Evolutionary conservation across 2,888 invertebrate genomes (phyloP), one percentile per base, ranked within the genome.

Genomic region (Drosophila colorata): DNA sequence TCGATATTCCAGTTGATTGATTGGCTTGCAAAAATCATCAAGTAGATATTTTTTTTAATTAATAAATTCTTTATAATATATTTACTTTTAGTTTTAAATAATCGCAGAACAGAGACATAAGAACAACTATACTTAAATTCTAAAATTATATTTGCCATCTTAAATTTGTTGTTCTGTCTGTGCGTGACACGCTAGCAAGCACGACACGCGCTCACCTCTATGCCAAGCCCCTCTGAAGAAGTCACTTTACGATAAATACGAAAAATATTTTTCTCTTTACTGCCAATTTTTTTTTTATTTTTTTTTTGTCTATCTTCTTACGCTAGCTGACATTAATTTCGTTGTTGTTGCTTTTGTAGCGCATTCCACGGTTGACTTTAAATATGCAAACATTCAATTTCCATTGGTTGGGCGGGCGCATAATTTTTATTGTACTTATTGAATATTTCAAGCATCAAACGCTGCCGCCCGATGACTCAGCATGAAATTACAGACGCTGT

Each of bases 321-420:
- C 28, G 28, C n/a, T 40, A 28, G 31, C 60, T 25, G 23, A 33
- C 38, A 59, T 59, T 55, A 23, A 55, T 31, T 58, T 51, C n/a
- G 37, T 51, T 20, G 48, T 35, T 48, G 20, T 16, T 47, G 41
- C 18, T 69, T 64, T 69, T 77, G 81, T 67, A 68, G 67, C 84
- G 71, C 89, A 84, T 83, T 87, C 88, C 87, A 38, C 57, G 57
- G 78, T 69, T 74, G 85, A 70, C 84, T 77, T 72, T 44, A 77
- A 88, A 87, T 83, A 88, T 88, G 87, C 88, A 88, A 88, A 88
- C 83, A 80, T 88, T 84, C 69, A 83, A 80, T 88, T 88, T 74
- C 55, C 64, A 67, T 68, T 58, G 63, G 53, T 43, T 48, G 60
- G 48, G 31, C 7, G 28, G 23, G 44, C 52, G 68, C 73, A 83